Evolutionary conservation across 2,113 vertebrate genomes (phyloP).

Genomic region (Cochlearius cochlearius): DNA sequence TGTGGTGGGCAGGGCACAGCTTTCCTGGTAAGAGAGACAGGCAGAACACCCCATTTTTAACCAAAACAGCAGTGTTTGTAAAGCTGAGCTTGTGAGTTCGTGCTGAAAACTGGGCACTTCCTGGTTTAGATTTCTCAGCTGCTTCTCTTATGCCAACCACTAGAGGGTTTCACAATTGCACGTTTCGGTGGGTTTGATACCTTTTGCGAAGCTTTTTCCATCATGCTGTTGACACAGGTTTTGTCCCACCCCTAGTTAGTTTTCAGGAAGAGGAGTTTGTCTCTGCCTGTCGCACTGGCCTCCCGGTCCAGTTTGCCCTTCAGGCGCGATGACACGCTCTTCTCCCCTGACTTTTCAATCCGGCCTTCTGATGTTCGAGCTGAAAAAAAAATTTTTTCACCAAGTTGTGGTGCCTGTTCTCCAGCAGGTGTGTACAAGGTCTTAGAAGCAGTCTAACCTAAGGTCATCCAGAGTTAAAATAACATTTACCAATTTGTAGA

Average conservation of each 20-base stretch:
- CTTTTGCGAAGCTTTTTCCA: neutral
- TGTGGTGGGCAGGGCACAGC: neutral
- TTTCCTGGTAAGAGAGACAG: neutral
- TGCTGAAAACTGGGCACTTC: neutral
- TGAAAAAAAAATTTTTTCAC: neutral
- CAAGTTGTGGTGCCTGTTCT: neutral
- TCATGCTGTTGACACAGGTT: neutral
- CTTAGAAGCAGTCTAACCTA: neutral
- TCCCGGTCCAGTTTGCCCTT: neutral
- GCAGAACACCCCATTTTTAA: neutral
- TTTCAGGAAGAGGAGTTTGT: neutral
- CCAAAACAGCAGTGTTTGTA: neutral
- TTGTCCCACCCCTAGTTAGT: neutral
- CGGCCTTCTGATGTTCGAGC: neutral
- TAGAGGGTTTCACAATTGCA: neutral
- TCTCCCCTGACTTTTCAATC: neutral
- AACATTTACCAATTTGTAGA: neutral
- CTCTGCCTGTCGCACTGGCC: neutral
- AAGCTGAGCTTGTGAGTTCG: neutral
- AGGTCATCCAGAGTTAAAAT: neutral
- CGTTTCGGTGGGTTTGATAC: neutral
- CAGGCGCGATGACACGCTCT: neutral
- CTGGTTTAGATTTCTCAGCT: neutral
- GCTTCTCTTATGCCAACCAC: neutral
- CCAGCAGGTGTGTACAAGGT: neutral